Percentiles rank a stretch among this genome's conserved stretches.
Evolutionary conservation across 1,140 invertebrate species (phyloP).

Genomic region (Eumaeus atala): DNA sequence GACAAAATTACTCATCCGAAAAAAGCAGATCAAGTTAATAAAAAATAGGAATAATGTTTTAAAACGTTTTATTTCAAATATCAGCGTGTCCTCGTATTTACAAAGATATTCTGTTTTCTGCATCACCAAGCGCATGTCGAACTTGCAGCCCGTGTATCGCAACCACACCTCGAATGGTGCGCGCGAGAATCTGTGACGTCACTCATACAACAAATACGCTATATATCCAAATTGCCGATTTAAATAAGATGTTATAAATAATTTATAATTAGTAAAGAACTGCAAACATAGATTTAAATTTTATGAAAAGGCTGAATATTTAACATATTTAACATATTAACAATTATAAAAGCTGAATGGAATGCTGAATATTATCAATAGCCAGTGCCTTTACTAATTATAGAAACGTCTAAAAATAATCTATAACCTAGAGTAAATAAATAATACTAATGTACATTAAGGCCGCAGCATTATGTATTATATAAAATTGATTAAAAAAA

Average conservation of each 20-base stretch:
- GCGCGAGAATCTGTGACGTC: neutral
- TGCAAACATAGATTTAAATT: too few species aligned
- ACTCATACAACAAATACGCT: conserved; percentile 11
- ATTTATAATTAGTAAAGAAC: too few species aligned
- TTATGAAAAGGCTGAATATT: too few species aligned
- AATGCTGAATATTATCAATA: conserved; percentile 39
- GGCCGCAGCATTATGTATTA: conserved; percentile 24
- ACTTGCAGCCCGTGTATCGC: neutral
- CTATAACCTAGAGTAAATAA: conserved; percentile 58
- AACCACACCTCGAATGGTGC: neutral
- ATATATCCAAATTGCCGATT: neutral
- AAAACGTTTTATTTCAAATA: conserved; percentile 57
- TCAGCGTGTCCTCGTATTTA: conserved; percentile 59
- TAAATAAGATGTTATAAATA: neutral
- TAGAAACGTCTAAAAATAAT: conserved; percentile 15
- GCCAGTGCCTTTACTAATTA: conserved; percentile 8
- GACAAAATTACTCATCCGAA: too few species aligned
- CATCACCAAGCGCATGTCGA: conserved; percentile 10
- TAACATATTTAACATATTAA: too few species aligned
- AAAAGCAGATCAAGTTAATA: too few species aligned
- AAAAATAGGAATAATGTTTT: conserved; percentile 34
- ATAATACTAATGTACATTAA: conserved; percentile 66
- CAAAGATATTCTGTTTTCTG: conserved; percentile 26
- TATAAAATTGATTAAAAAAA: too few species aligned
- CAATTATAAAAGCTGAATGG: conserved; percentile 42